Base-by-base conservation (phyloP, 2,113 vertebrate species). In the Orthochromis malagaraziensis region DNA sequence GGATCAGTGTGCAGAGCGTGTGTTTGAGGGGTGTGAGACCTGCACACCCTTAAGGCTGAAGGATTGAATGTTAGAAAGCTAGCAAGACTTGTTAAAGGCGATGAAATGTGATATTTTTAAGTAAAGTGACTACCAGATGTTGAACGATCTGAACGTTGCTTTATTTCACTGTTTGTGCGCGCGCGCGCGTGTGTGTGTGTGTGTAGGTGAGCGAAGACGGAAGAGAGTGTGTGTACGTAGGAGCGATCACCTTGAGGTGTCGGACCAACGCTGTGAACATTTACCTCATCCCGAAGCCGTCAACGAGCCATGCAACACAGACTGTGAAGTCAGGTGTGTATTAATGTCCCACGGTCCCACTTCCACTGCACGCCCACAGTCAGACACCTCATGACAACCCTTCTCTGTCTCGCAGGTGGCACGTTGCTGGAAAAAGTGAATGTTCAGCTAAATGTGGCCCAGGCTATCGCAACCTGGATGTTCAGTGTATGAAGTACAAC, bases 301-400 rank as follows among this genome's bases (percentile, higher is more conserved):
- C 26, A 95, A 92, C 19, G 98, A 99, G 93, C 94, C 95, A 26
- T 99, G 98, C 94, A 99, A 98, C 90, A 91, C 92, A 8, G 97
- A 99, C 60, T 99, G 98, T 95, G 97, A 99, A 94, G 95, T 99
- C 95, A 98, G 98, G 98, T 99, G 95, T 1, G 53, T 17, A 14
- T 86, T 10, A 16, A 9, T 57, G 7, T 79, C 79, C 83, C 49
- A 65, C 33, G 60, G 14, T 65, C 35, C n/a, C 6, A 10, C 5
- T 8, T 29, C 68, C 17, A 19, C 9, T 35, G 14, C 5, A 8
- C 1, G 4, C 38, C 11, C 35, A 33, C 9, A 75, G 4, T 75
- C 68, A 84, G 7, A 35, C 33, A 2, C 31, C 9, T 68, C 7
- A 55, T 10, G 5, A 11, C 53, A 3, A 54, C 19, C 79, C 63